Conservation (phyloP, 2,113 vertebrate species). For the Lepus europaeus region DNA sequence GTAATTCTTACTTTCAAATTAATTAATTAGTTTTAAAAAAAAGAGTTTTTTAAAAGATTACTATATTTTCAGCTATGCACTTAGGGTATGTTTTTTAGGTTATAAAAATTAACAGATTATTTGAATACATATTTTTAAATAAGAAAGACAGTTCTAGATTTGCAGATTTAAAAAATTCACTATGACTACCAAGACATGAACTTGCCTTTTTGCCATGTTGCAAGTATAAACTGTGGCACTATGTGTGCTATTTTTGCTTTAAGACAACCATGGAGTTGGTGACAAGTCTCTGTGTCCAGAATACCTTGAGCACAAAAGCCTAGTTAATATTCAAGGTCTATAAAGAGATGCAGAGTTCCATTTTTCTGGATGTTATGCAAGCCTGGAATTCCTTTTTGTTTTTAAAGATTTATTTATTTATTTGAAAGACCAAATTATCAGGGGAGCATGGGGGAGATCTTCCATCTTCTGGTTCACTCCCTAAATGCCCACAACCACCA, state of each 20-base stretch:
- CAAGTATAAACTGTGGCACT: not conserved
- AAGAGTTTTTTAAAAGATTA: not conserved
- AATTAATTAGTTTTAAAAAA: too few relatives aligned
- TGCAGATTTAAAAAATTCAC: constrained; percentile 12
- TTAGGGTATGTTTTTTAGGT: constrained; percentile 43
- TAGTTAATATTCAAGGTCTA: not conserved
- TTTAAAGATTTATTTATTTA: too few relatives aligned
- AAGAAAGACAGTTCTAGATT: not conserved
- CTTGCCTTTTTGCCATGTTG: not conserved
- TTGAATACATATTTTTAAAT: not conserved
- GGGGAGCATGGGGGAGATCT: too few relatives aligned
- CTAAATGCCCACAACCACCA: too few relatives aligned
- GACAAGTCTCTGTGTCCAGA: not conserved
- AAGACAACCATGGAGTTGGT: constrained; percentile 28
- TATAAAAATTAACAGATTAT: constrained; percentile 12
- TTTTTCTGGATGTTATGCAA: constrained; percentile 25
- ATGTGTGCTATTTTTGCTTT: constrained; percentile 24
- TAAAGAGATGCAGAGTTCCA: not conserved
- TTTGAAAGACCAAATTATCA: too few relatives aligned
- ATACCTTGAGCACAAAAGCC: not conserved
- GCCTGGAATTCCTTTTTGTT: too few relatives aligned
- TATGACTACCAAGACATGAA: constrained; percentile 8
- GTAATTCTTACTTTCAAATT: too few relatives aligned
- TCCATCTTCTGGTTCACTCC: too few relatives aligned
- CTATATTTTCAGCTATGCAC: not conserved